Conservation (phyloP, 2,888 invertebrate genomes). For the Meloe dianella region DNA sequence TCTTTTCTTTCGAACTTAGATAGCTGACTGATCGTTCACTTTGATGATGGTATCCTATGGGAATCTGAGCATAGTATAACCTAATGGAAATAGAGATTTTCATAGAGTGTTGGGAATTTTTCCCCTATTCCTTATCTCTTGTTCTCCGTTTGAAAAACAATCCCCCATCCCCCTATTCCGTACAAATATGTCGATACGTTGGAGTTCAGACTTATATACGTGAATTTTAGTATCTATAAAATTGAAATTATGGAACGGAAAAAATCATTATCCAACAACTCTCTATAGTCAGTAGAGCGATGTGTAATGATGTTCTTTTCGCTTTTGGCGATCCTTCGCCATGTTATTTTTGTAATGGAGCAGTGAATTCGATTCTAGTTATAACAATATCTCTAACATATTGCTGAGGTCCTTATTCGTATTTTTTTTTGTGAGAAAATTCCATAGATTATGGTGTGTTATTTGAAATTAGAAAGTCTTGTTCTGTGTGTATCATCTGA, state of each 20-base stretch:
- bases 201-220: constrained; percentile 1
- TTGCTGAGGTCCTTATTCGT: background rate
- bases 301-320: constrained; percentile 33
- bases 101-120: constrained; percentile 2
- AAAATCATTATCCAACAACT: constrained; percentile 39
- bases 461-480: constrained; percentile 12
- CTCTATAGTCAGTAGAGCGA: constrained; percentile 32
- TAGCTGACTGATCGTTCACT: constrained; percentile 4
- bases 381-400: constrained; percentile 35
- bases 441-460: no score
- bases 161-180: background rate
- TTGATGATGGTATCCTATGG: constrained; percentile 10
- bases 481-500: constrained; percentile 14
- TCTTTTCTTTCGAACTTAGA: background rate
- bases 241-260: constrained; percentile 45
- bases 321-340: constrained; percentile 32
- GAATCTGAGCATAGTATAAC: constrained; percentile 1
- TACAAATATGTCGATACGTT: background rate
- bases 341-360: constrained; percentile 38
- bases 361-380: constrained; percentile 32
- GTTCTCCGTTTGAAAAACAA: background rate
- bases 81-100: constrained; percentile 9
- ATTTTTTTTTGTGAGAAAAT: constrained; percentile 12
- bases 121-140: background rate
- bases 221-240: constrained; percentile 43